These are phyloP conservation scores for Sminthurinus aureus DNA, from an alignment of 2,888 invertebrate species.

Conservation along the genomic window DNA sequence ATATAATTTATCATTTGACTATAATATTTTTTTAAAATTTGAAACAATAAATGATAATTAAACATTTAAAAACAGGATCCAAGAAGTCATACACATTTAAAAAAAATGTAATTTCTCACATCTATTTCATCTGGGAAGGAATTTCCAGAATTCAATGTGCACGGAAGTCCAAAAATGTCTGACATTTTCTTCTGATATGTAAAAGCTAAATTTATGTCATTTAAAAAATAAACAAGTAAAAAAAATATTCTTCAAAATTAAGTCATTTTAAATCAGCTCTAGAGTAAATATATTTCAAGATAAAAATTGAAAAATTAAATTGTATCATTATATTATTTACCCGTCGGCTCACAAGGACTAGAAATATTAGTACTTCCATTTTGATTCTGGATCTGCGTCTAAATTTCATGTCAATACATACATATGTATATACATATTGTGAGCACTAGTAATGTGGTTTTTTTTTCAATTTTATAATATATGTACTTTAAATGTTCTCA, in stretches of 20 bases:
- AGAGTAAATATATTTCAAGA: too few species aligned
- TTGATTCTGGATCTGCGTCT: constrained; percentile 28
- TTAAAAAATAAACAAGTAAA: too few species aligned
- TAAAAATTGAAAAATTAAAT: too few species aligned
- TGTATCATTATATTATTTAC: too few species aligned
- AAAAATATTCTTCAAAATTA: too few species aligned
- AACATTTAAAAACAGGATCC: too few species aligned
- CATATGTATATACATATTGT: not conserved
- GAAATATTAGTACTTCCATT: constrained; percentile 37
- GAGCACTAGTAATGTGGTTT: too few species aligned
- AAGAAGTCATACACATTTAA: not conserved
- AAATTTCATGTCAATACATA: constrained; percentile 29
- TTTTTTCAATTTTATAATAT: too few species aligned
- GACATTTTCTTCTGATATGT: constrained; percentile 14
- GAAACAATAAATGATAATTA: too few species aligned
- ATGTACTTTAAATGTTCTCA: not conserved
- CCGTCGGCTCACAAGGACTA: constrained; percentile 57
- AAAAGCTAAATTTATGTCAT: not conserved
- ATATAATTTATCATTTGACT: not conserved
- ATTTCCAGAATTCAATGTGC: constrained; percentile 29
- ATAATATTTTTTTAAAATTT: not conserved
- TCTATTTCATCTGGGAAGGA: constrained; percentile 48
- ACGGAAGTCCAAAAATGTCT: constrained; percentile 45
- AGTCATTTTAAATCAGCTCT: too few species aligned
- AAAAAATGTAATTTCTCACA: constrained; percentile 29